These are phyloP conservation scores for Taxidea taxus DNA, from an alignment of 2,113 vertebrate species.

Conservation along the genomic window DNA sequence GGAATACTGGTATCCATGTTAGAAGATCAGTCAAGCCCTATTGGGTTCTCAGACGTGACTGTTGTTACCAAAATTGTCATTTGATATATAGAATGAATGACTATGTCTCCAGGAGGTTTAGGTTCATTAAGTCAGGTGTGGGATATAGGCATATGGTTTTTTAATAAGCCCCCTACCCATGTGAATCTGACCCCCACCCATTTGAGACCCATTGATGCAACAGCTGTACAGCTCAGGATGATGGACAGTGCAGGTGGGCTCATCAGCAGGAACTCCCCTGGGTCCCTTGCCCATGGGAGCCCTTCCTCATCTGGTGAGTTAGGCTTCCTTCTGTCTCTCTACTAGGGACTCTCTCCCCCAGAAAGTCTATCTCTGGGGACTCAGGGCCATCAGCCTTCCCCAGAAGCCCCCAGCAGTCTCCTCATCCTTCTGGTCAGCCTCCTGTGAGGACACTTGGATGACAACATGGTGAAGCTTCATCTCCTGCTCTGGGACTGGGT, in stretches of 20 bases:
- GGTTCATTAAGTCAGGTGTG: background rate
- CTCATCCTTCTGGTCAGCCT: background rate
- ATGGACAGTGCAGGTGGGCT: accelerated
- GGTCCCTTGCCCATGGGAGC: background rate
- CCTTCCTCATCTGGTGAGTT: background rate
- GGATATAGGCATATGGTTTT: background rate
- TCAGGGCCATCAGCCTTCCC: background rate
- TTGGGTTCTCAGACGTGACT: background rate
- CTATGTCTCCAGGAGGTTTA: background rate
- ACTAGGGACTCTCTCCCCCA: background rate
- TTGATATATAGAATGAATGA: background rate
- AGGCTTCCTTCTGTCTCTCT: background rate
- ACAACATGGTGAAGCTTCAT: constrained; percentile 49
- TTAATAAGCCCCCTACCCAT: background rate
- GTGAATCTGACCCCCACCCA: background rate
- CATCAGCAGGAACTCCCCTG: background rate
- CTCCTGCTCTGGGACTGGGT: background rate
- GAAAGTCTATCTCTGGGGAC: background rate
- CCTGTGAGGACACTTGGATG: background rate
- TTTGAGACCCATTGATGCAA: background rate
- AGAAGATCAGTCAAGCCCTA: background rate
- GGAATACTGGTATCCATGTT: background rate
- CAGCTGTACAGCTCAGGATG: background rate
- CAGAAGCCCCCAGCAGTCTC: background rate
- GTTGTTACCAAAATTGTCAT: background rate